These are phyloP conservation scores for Pleuronectes platessa DNA, from an alignment of 2,113 vertebrate genomes.

Conservation along the genomic window DNA sequence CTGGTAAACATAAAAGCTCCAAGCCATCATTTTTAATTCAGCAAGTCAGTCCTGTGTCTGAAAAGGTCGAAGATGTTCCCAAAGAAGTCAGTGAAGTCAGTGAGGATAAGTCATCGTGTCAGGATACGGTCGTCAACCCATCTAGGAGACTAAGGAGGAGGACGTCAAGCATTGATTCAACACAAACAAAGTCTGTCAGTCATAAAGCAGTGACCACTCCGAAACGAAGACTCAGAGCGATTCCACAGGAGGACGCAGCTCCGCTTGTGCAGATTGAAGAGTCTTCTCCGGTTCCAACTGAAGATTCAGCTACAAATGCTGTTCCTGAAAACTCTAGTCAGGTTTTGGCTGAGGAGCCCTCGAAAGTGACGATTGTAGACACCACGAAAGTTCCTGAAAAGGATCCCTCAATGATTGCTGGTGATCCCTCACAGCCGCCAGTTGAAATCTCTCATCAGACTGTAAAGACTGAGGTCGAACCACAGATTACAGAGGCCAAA, in stretches of 20 bases:
- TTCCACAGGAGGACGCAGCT: constrained; percentile 42
- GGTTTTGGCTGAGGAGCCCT: constrained; percentile 31
- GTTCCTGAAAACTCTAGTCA: constrained; percentile 53
- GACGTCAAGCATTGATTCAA: constrained; percentile 54
- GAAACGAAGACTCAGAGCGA: constrained; percentile 67
- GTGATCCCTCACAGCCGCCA: constrained; percentile 35
- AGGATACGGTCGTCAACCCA: constrained; percentile 43
- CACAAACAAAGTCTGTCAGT: constrained; percentile 60
- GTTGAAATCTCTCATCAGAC: constrained; percentile 45
- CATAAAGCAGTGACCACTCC: constrained; percentile 64
- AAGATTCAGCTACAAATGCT: constrained; percentile 52
- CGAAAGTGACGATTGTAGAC: constrained; percentile 20
- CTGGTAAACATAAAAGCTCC: constrained; percentile 77
- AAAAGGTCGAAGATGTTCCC: constrained; percentile 62
- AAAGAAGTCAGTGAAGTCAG: constrained; percentile 59
- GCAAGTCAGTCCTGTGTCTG: constrained; percentile 67
- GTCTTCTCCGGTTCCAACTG: constrained; percentile 52
- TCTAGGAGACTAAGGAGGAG: constrained; percentile 66
- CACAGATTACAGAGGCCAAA: constrained; percentile 62
- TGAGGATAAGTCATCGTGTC: constrained; percentile 55
- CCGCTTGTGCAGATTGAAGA: constrained; percentile 40
- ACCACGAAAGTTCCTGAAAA: constrained; percentile 38
- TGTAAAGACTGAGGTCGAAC: constrained; percentile 51
- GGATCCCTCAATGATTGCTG: constrained; percentile 21
- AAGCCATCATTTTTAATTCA: constrained; percentile 83